Evolutionary conservation across 2,888 invertebrate genomes (phyloP), one percentile per base, ranked within the genome.

Genomic region (Agrochola litura): DNA sequence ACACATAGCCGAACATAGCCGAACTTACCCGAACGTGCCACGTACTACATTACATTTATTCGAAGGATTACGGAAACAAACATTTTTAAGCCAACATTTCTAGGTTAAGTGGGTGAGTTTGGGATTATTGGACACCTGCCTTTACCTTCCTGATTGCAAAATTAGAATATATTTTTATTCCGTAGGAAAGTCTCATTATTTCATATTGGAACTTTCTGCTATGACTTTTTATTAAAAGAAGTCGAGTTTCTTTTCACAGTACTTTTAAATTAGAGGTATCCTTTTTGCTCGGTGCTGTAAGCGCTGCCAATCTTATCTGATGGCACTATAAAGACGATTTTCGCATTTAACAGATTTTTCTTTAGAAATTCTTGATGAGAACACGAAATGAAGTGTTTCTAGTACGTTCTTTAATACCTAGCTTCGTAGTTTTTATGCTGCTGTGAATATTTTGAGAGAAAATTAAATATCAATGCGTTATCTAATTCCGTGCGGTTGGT

Each of bases 11-110:
- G 72, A 79, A 54, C 58, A 68, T 68, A 60, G 46, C 72, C 83
- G 77, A 77, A 67, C 64, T 49, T 49, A 49, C 41, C 30, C 85
- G 85, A 85, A 60, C 43, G 25, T 10, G 16, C n/a, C n/a, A 49
- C 16, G 64, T 16, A 46, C 30, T 68, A 54, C 46, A 56, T 81
- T 46, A 73, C 58, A 82, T 71, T 80, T 71, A 65, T 52, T 66
- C 63, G 68, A 74, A 73, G 63, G 70, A 81, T 73, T 85, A 73
- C 52, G 52, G 4, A 37, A 67, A 82, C 43, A 63, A 82, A 85
- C 63, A 66, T 37, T 52, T 58, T 60, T 73, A 81, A 78, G 65
- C 58, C 41, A 82, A 76, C 43, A 66, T 76, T 85, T 83, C 9
- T 30, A 64, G 70, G 63, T 73, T 77, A 82, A 73, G 49, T 70